Evolutionary conservation across 92 coral and sea anemone genomes (phyloP).

Genomic region (Parazoanthus darwini): DNA sequence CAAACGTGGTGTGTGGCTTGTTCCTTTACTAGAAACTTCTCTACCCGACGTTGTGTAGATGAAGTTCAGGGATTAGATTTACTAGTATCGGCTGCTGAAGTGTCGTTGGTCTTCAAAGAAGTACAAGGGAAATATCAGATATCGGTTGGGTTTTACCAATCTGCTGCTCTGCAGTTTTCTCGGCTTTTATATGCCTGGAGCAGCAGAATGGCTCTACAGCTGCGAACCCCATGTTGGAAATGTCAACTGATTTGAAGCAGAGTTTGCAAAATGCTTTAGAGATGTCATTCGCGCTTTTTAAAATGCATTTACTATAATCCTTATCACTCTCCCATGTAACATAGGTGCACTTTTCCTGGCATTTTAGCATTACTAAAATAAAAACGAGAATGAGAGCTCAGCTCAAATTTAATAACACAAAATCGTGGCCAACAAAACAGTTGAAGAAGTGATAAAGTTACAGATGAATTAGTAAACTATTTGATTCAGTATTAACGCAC

Average conservation of each 20-base stretch:
- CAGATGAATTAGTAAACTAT: background rate
- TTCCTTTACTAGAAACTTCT: too few species aligned
- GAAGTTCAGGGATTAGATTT: too few species aligned
- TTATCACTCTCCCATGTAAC: conserved; percentile 12
- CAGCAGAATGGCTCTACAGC: too few species aligned
- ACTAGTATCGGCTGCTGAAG: too few species aligned
- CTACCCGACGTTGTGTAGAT: too few species aligned
- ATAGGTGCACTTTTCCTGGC: conserved; percentile 30
- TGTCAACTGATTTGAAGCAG: background rate
- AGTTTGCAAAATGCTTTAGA: conserved; percentile 1
- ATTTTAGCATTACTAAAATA: conserved; percentile 17
- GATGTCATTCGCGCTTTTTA: background rate
- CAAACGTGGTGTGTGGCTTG: too few species aligned
- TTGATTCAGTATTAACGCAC: background rate
- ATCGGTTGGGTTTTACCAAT: too few species aligned
- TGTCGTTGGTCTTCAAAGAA: too few species aligned
- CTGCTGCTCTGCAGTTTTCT: too few species aligned
- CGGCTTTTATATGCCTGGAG: too few species aligned
- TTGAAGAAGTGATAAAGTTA: background rate
- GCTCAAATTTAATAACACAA: conserved; percentile 1
- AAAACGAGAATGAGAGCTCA: background rate
- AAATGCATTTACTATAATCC: background rate
- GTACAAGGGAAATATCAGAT: too few species aligned
- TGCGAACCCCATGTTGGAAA: background rate
- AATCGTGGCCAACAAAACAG: background rate